Evolutionary conservation across 2,113 vertebrate genomes (phyloP), one percentile per base, ranked within the genome.

Genomic region (Hemichromis elongatus): DNA sequence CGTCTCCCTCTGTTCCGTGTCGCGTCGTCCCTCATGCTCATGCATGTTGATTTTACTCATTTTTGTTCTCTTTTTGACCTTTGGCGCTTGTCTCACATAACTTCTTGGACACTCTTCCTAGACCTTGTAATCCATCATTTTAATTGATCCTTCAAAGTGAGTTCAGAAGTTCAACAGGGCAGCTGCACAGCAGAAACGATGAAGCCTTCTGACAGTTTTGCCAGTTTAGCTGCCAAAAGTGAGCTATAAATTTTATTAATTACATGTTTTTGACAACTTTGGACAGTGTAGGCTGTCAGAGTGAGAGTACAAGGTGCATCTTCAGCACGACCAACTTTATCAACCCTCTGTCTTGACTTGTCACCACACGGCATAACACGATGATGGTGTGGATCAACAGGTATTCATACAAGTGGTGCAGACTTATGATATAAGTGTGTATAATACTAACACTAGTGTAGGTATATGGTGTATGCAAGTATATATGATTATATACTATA

Each of bases 351-450:
- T 24, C 53, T 55, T 55, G n/a, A 6, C 53, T 24, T 55, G 21
- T 24, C 40, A 42, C 40, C 21, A 54, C 53, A 54, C n/a, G 53
- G 5, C 53, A 0, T 24, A 55, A 24, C 53, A 55, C 53, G 4
- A 55, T 0, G n/a, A 55, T 1, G 9, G 35, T 37, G 35, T 37
- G 35, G 35, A 37, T 37, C 35, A 37, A 37, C 35, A 37, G 9
- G 9, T 37, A 10, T 37, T 37, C 37, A 37, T 37, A 37, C 37
- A 42, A 12, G 40, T 5, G 4, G 11, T 5, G 11, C 40, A 42
- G 11, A 2, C 11, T 12, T 42, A 42, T 42, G 40, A 12, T 12
- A 42, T 12, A 42, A 42, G 5, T 42, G 40, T 12, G 11, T 10
- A 42, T 42, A 42, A 42, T 12, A 42, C 40, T 42, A 42, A 42